A percentile compares a stretch with the other conserved stretches of the same genome.
These are phyloP conservation scores for Spilarctia lutea DNA, from an alignment of 2,888 invertebrate species.

Conservation along the genomic window DNA sequence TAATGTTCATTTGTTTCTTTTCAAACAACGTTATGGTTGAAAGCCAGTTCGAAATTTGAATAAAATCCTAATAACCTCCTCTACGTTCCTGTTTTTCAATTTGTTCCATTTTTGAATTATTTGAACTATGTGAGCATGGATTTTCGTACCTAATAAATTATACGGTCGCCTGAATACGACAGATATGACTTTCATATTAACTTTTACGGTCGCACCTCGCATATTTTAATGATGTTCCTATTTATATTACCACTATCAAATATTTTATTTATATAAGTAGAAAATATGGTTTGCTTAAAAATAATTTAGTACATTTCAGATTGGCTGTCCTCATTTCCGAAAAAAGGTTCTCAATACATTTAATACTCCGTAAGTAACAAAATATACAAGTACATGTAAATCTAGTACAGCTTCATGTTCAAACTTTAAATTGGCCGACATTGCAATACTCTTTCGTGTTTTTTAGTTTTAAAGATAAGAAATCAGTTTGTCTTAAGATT, in stretches of 20 bases:
- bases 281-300: neutral
- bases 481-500: neutral
- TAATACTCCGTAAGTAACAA: too few relatives aligned
- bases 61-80: neutral
- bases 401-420: neutral
- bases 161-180: neutral
- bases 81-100: neutral
- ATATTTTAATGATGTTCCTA: neutral
- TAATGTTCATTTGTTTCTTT: neutral
- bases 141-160: neutral
- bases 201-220: neutral
- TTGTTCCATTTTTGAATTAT: neutral
- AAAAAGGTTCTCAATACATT: too few relatives aligned
- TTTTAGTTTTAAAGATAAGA: neutral
- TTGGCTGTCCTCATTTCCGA: neutral
- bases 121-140: neutral
- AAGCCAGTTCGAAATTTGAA: neutral
- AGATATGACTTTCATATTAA: conserved; percentile 1
- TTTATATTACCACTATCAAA: neutral
- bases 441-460: neutral
- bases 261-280: neutral
- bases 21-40: neutral
- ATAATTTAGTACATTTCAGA: neutral
- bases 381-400: too few relatives aligned
- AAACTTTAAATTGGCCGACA: neutral